Percentiles rank a stretch among this genome's conserved stretches.
phyloP scores from a whole-genome alignment of 2,113 vertebrate species.

The Myanophis thanlyinensis region DNA sequence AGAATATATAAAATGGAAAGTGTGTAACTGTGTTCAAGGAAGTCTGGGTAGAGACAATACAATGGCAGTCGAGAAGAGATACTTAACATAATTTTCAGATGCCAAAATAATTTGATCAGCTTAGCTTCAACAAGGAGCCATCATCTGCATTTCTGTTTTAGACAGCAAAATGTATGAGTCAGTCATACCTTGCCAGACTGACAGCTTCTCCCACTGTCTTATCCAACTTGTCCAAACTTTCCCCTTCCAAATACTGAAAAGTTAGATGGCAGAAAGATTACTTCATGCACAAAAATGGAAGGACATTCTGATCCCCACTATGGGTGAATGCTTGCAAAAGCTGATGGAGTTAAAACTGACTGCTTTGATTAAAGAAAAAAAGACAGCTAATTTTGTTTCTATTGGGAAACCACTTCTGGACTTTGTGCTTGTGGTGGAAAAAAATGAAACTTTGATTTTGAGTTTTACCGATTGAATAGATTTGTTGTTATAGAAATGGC shows the following conservation, averaged over 20 bases:
- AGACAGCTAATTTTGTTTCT: not conserved
- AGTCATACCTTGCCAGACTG: not conserved
- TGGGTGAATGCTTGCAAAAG: not conserved
- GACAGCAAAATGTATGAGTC: not conserved
- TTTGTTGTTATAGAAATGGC: not conserved
- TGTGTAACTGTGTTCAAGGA: not conserved
- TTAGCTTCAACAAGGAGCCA: not conserved
- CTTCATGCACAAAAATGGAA: not conserved
- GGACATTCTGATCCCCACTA: not conserved
- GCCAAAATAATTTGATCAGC: not conserved
- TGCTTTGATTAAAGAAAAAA: not conserved
- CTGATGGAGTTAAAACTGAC: not conserved
- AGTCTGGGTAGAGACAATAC: not conserved
- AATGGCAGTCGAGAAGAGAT: not conserved
- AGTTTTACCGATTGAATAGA: not conserved
- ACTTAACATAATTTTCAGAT: not conserved
- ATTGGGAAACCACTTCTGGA: not conserved
- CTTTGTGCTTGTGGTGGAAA: not conserved
- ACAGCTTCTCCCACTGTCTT: not conserved
- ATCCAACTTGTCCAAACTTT: not conserved
- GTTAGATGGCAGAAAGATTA: not conserved
- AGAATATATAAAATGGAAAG: not conserved
- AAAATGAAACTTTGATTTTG: not conserved
- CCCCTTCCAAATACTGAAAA: not conserved
- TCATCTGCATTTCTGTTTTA: not conserved